Evolutionary conservation across 2,797 vertebrate species (phyloP), one percentile per base, ranked within the genome.

Genomic region (Chelonia mydas): DNA sequence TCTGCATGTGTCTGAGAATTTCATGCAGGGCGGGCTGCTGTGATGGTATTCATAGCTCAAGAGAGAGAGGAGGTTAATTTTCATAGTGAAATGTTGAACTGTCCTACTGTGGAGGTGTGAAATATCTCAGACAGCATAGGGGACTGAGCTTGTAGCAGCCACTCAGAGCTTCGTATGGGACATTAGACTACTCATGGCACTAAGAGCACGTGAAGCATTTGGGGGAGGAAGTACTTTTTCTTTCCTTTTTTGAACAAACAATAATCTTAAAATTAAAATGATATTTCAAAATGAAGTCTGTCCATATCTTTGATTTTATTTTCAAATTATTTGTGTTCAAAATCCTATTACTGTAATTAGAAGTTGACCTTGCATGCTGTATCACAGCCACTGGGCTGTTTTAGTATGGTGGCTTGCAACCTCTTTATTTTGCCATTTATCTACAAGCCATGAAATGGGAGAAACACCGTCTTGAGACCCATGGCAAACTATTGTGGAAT

Each of bases 41-140:
- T 91, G 94, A 91, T 27, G 89, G 88, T 90, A 88, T 85, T 96
- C 89, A 94, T 92, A 94, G 87, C 85, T 15, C 57, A 82, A 87
- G 91, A 93, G 86, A 81, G 91, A 94, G 96, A 95, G 51, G 47
- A 93, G 90, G 91, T 88, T 97, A 96, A 96, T 96, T 97, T 96
- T 96, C 95, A 84, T 84, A 89, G 82, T 79, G 81, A 95, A 92
- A 90, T 89, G 41, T 74, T 93, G 93, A 96, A 90, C 84, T 96
- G 57, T 81, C 86, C 84, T 92, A 92, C 87, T 81, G 84, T 3
- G 37, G 68, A 78, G 51, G n/a, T 55, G 83, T 86, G 94, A 94
- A 90, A 81, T 50, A 90, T 92, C 87, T 85, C 85, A 49, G 92
- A 84, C 68, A 10, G 5, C 45, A 41, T 78, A 90, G 57, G 85